phyloP scores from a whole-genome alignment of 2,113 vertebrate genomes.

The Brachionichthys hirsutus region DNA sequence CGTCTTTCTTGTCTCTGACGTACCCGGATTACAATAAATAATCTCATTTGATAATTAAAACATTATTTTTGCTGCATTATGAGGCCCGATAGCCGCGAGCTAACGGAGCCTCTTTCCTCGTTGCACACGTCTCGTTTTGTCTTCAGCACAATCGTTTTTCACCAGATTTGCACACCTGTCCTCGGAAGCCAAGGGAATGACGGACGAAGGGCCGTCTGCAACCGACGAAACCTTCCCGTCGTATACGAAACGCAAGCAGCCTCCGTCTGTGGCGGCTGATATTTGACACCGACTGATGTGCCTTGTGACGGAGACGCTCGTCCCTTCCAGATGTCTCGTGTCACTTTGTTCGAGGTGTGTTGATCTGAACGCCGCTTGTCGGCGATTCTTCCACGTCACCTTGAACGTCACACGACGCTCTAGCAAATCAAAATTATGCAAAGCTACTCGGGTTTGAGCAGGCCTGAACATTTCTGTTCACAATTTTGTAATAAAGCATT shows the following conservation, averaged over 20 bases:
- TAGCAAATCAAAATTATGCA: conserved; percentile 40
- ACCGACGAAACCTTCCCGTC: conserved; percentile 18
- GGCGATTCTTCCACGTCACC: conserved; percentile 39
- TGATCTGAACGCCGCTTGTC: conserved; percentile 44
- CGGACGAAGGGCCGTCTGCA: conserved; percentile 31
- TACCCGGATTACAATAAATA: too few species aligned
- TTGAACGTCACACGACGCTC: conserved; percentile 27
- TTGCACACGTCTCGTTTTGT: conserved; percentile 19
- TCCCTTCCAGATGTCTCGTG: conserved; percentile 49
- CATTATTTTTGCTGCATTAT: too few species aligned
- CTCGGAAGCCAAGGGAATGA: conserved; percentile 46
- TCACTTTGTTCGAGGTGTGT: conserved; percentile 40
- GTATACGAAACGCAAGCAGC: conserved; percentile 43
- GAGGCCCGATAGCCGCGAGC: too few species aligned
- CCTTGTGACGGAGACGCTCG: conserved; percentile 60
- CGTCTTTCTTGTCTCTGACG: conserved; percentile 24
- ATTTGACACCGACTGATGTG: conserved; percentile 58
- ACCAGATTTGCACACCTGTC: conserved; percentile 35
- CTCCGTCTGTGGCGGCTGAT: conserved; percentile 17
- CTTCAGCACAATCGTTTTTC: conserved; percentile 42
- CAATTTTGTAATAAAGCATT: conserved; percentile 80
- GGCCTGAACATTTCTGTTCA: conserved; percentile 49
- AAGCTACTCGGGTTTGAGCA: conserved; percentile 27
- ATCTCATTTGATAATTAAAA: conserved; percentile 13
- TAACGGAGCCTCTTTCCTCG: neutral